Percentiles rank a stretch among this genome's conserved stretches.
Conservation (phyloP, 1,140 invertebrate genomes). For the Samia ricini region DNA sequence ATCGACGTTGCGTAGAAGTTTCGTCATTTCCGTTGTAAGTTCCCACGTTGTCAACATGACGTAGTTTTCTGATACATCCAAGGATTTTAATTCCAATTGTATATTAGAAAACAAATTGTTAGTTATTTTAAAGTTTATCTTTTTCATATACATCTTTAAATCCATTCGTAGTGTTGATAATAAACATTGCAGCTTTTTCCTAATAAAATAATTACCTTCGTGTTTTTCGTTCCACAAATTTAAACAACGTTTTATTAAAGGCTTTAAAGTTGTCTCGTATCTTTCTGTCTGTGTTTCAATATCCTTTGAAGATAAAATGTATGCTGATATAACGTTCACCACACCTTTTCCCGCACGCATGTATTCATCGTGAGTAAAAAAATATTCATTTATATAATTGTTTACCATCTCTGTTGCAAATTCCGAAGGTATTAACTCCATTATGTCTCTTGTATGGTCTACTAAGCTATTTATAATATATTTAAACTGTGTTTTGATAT, state of each 20-base stretch:
- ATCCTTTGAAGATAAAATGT: slow-evolving; percentile 30
- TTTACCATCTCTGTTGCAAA: slow-evolving; percentile 42
- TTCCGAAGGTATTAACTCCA: slow-evolving; percentile 32
- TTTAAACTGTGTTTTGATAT: slow-evolving; percentile 20
- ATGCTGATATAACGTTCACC: slow-evolving; percentile 33
- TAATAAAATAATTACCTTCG: slow-evolving; percentile 9
- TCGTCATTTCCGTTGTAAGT: slow-evolving; percentile 29
- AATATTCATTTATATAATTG: slow-evolving; percentile 32
- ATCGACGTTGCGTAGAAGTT: slow-evolving; percentile 19
- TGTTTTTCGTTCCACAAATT: slow-evolving; percentile 24
- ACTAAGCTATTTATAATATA: slow-evolving; percentile 19
- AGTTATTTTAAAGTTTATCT: slow-evolving; percentile 36
- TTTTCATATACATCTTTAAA: slow-evolving; percentile 23
- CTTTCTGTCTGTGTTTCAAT: slow-evolving; percentile 35
- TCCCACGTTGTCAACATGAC: slow-evolving; percentile 41
- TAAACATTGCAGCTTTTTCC: slow-evolving; percentile 14
- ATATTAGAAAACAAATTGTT: slow-evolving; percentile 39
- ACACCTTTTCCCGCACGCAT: slow-evolving; percentile 4
- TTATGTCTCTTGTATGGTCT: slow-evolving; percentile 29
- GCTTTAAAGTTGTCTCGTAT: slow-evolving; percentile 37
- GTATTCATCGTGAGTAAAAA: slow-evolving; percentile 1
- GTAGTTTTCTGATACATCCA: slow-evolving; percentile 41
- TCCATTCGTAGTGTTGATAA: slow-evolving; percentile 13
- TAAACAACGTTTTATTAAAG: slow-evolving; percentile 30
- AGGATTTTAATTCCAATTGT: slow-evolving; percentile 31